These are phyloP conservation scores for Fregata magnificens DNA, from an alignment of 2,113 vertebrate species.

Conservation along the genomic window DNA sequence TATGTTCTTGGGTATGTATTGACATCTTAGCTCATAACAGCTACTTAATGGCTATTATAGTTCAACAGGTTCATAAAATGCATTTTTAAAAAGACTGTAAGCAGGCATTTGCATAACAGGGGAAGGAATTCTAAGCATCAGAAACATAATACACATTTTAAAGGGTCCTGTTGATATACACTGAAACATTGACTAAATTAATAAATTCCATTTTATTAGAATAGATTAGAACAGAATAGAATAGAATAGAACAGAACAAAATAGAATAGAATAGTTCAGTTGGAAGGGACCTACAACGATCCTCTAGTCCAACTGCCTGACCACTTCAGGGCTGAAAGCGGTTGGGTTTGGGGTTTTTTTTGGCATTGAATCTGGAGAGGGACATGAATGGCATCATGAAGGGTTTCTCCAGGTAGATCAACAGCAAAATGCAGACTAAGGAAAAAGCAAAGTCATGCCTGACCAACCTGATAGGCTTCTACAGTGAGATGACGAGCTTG, in stretches of 20 bases:
- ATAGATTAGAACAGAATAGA: no score
- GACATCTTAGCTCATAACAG: not conserved
- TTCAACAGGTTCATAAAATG: not conserved
- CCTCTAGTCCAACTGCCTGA: not conserved
- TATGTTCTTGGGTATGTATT: not conserved
- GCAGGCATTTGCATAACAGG: not conserved
- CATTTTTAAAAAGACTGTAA: not conserved
- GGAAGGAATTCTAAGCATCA: not conserved
- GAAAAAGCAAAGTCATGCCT: not conserved
- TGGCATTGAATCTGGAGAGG: not conserved
- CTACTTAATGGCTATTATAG: not conserved
- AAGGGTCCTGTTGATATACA: not conserved
- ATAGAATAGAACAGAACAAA: not conserved
- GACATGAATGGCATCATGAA: not conserved
- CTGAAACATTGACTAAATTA: not conserved
- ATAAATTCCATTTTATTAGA: not conserved
- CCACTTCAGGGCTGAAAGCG: not conserved
- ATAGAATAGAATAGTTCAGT: not conserved
- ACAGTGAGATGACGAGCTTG: not conserved
- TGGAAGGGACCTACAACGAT: not conserved
- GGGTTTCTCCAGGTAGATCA: not conserved
- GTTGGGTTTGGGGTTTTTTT: not conserved
- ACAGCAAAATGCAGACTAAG: not conserved
- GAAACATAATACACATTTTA: not conserved
- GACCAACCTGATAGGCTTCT: not conserved